Percentiles rank a stretch among this genome's conserved stretches.
Conservation (phyloP, 2,797 vertebrate genomes). For the Loris lydekkerianus region DNA sequence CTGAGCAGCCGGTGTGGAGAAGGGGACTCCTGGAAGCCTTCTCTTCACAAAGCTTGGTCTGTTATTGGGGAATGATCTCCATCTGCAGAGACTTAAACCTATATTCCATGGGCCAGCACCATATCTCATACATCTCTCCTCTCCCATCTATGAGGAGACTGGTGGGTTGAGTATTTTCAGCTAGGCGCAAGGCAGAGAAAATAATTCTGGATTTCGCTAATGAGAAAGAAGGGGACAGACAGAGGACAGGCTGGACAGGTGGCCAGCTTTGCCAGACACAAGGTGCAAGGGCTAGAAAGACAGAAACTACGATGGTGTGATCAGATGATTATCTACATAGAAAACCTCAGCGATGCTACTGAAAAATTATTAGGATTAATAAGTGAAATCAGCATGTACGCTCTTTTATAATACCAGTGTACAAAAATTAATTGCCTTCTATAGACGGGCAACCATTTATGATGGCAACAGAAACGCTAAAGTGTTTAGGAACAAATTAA, state of each 20-base stretch:
- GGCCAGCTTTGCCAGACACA: background rate
- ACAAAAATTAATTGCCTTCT: conserved; percentile 45
- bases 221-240: background rate
- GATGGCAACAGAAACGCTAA: background rate
- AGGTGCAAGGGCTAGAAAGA: background rate
- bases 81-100: background rate
- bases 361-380: conserved; percentile 55
- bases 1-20: background rate
- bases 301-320: background rate
- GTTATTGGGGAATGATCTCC: background rate
- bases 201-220: conserved; percentile 26
- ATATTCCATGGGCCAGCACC: background rate
- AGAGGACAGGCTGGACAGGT: background rate
- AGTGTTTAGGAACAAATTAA: background rate
- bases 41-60: background rate
- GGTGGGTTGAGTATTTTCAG: conserved; percentile 17
- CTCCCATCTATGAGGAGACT: conserved; percentile 1
- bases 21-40: too few relatives aligned
- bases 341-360: background rate
- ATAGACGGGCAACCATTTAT: background rate
- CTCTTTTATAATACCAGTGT: background rate
- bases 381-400: background rate
- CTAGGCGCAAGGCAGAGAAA: background rate
- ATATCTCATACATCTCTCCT: background rate
- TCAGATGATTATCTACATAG: conserved; percentile 71